Percentiles rank a stretch among this genome's conserved stretches.
phyloP scores from a whole-genome alignment of 1,140 invertebrate species.

The Magallana angulata region DNA sequence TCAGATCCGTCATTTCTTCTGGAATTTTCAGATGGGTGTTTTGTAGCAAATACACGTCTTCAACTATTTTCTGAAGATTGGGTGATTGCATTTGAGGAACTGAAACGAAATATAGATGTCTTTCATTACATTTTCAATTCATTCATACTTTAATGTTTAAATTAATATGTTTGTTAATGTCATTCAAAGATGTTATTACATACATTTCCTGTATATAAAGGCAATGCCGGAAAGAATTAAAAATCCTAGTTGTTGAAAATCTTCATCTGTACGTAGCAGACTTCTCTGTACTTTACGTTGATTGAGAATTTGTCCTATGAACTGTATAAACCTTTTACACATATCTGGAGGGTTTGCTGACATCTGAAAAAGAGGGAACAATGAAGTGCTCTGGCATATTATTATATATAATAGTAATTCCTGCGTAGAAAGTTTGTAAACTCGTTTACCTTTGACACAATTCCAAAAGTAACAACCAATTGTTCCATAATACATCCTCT shows the following conservation, averaged over 20 bases:
- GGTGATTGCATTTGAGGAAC: background rate
- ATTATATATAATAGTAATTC: background rate
- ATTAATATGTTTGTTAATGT: too few relatives aligned
- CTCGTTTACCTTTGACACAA: background rate
- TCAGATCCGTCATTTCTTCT: background rate
- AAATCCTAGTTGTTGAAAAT: background rate
- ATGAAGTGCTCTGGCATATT: too few relatives aligned
- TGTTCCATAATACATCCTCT: background rate
- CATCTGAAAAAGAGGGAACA: background rate
- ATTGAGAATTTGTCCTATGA: background rate
- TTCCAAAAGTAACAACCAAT: background rate
- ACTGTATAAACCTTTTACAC: background rate
- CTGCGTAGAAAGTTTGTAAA: background rate
- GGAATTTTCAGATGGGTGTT: background rate
- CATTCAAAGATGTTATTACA: background rate
- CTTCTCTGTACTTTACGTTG: background rate
- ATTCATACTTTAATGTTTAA: too few relatives aligned
- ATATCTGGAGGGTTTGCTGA: background rate
- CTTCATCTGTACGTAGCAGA: background rate
- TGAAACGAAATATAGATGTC: background rate
- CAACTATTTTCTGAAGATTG: background rate
- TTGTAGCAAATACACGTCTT: background rate
- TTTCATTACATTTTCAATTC: background rate
- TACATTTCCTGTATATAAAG: constrained; percentile 8
- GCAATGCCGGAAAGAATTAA: background rate